phyloP scores from a whole-genome alignment of 1,140 invertebrate genomes.

The Lepidurus packardi region DNA sequence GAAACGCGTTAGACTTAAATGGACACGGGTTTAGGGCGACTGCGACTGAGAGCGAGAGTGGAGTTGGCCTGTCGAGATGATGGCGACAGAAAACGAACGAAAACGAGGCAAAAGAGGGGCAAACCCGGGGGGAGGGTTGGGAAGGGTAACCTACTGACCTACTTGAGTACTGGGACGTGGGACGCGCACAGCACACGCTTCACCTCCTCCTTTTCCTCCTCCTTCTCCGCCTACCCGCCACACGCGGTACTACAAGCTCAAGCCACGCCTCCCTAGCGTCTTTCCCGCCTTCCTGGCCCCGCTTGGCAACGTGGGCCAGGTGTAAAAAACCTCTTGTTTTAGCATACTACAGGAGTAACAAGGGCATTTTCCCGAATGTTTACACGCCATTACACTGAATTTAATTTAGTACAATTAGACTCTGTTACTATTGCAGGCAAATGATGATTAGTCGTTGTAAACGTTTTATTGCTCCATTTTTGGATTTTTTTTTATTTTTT shows the following conservation, averaged over 20 bases:
- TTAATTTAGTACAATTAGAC: no score
- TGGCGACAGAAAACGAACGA: slow-evolving; percentile 2
- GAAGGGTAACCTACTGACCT: slow-evolving; percentile 14
- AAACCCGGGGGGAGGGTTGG: background rate
- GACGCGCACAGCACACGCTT: slow-evolving; percentile 1
- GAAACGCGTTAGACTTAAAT: no score
- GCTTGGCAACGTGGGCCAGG: no score
- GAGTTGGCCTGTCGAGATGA: background rate
- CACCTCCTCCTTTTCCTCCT: background rate
- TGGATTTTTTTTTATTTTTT: no score
- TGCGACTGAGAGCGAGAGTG: background rate
- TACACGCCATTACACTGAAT: no score
- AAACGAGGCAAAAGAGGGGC: background rate
- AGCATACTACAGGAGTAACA: no score
- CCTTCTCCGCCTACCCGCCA: background rate
- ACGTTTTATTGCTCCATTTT: no score
- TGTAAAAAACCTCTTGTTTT: no score
- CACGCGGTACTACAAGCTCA: background rate
- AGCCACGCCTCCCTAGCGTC: background rate
- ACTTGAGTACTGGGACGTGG: background rate
- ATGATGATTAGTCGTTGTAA: no score
- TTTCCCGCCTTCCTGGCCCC: background rate
- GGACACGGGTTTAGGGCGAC: background rate
- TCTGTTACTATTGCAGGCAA: no score
- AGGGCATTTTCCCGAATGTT: no score